Evolutionary conservation across 35 echinoderm and acorn worm genomes (phyloP), one percentile per base, ranked within the genome.

Genomic region (Amphiura filiformis): DNA sequence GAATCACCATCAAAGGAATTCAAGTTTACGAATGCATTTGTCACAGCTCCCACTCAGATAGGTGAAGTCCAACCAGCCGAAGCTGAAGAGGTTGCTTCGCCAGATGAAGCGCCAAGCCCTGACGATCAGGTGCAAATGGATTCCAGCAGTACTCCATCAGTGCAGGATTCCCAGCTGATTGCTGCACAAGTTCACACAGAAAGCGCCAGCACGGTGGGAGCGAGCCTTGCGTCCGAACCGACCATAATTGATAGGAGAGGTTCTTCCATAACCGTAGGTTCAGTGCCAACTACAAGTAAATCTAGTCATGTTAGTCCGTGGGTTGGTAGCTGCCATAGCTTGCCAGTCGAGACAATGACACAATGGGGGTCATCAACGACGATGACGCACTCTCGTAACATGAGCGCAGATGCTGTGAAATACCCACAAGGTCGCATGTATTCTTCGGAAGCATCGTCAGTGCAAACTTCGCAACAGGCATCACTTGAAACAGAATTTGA

Each of bases 1-100:
- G 93, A 95, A 34, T 95, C 93, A 13, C 95, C 95, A 0, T 87
- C 91, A 0, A 97, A 88, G 39, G 88, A 86, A 47, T 97, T 97
- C 57, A 93, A 90, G 76, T 97, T 97, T 32, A 97, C 95, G 9
- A 47, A 86, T 20, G 93, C 90, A 37, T 95, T 83, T 89, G 93
- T 92, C 22, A 64, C 93, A 35, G 57, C 84, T 76, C 86, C 93
- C 22, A 88, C 70, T 76, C 47, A 81, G 52, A 76, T 90, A 0
- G 86, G 91, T 56, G 89, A 88, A 1, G 7, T 78, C 0, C 77
- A 86, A 39, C 75, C 81, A 0, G 81, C 32, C 37, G 57, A 57
- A 39, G 22, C 44, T 35, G 76, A 56, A 64, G 78, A 86, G 17
- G 1, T 80, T 57, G 64, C 20, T 26, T 79, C 30, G 22, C 41